Evolutionary conservation across 2,113 vertebrate species (phyloP), one percentile per base, ranked within the genome.

Genomic region (Leptobrachium leishanense): DNA sequence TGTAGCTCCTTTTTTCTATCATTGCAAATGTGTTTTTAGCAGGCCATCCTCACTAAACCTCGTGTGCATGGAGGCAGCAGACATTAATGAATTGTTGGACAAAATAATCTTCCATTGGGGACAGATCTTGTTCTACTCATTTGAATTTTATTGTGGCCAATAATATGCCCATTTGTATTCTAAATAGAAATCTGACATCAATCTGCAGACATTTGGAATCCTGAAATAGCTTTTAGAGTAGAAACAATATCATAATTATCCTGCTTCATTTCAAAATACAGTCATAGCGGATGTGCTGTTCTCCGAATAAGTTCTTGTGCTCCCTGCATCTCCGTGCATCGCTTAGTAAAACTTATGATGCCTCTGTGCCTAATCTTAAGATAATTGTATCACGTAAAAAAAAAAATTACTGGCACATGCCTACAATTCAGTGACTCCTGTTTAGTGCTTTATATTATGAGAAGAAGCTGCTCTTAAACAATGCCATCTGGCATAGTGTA

Each of bases 401-500:
- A 59, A 62, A 59, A n/a, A 43, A 55, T 43, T 69, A 46, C 62
- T 43, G 57, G 75, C 64, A 82, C 59, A 83, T 66, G 55, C 72
- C 81, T 63, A 77, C 79, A 67, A 72, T 50, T 73, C 76, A 74
- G 67, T 81, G 74, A 73, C 59, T 85, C 79, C 80, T 77, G 44
- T 76, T 78, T 77, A 76, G 68, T 77, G 71, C n/a, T 78, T 75
- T 67, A 57, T 70, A 77, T 77, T 72, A 72, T 74, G 59, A 84
- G 68, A 77, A 69, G 79, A 76, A 83, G 74, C 62, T 68, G 54
- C 76, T 77, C 74, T 66, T 81, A 83, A 85, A 74, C 76, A 79
- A 77, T 82, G 68, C 81, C 84, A 83, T 83, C 81, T 83, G 74
- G 77, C 55, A 80, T 54, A 46, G 73, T 67, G 77, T 72, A 81